Percentiles rank a stretch among this genome's conserved stretches.
phyloP scores from a whole-genome alignment of 1,140 invertebrate genomes.

The Neodiprion fabricii region DNA sequence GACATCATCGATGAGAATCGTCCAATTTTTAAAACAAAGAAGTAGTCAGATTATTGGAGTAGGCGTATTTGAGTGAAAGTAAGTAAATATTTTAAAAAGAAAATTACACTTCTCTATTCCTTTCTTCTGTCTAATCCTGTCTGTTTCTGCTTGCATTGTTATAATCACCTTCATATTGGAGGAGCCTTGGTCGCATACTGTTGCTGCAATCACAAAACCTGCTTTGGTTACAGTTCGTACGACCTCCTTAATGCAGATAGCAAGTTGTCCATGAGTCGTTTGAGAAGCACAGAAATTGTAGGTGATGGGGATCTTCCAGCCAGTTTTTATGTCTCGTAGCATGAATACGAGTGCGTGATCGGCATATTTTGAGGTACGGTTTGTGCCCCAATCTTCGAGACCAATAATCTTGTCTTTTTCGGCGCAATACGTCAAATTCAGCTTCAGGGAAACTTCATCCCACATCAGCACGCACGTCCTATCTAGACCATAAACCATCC shows the following conservation, averaged over 20 bases:
- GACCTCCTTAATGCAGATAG: conserved; percentile 16
- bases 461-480: conserved; percentile 24
- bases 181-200: conserved; percentile 19
- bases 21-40: background rate
- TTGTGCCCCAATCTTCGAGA: conserved; percentile 32
- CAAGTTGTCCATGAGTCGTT: conserved; percentile 15
- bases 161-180: background rate
- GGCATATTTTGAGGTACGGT: conserved; percentile 23
- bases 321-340: conserved; percentile 25
- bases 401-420: conserved; percentile 28
- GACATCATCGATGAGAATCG: conserved; percentile 15
- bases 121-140: background rate
- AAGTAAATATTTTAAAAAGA: too few species aligned
- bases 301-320: conserved; percentile 34
- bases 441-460: conserved; percentile 29
- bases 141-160: background rate
- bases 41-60: too few species aligned
- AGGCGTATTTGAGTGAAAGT: too few species aligned
- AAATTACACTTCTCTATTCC: too few species aligned
- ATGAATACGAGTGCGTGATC: conserved; percentile 38
- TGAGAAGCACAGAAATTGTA: conserved; percentile 22
- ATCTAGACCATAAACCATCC: background rate
- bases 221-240: background rate
- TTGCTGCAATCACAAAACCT: conserved; percentile 5
- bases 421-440: conserved; percentile 23